phyloP scores from a whole-genome alignment of 1,140 invertebrate species.

The Neoseiulus cucumeris region DNA sequence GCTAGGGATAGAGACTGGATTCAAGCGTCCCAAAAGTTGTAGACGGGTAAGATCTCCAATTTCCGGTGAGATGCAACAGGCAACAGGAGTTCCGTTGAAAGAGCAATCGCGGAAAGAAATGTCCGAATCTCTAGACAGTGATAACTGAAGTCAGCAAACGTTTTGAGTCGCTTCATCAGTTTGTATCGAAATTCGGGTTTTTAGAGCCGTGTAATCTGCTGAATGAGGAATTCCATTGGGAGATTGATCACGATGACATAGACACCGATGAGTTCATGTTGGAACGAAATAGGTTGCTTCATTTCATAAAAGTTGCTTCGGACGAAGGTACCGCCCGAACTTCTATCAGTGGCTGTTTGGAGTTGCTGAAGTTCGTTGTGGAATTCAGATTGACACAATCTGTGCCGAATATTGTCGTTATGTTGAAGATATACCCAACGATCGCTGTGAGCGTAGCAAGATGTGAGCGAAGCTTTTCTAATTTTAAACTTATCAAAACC shows the following conservation, averaged over 20 bases:
- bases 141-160: too few species aligned
- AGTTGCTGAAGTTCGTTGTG: background rate
- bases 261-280: background rate
- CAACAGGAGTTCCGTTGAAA: background rate
- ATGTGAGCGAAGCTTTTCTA: too few species aligned
- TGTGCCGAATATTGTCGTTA: slow-evolving; percentile 7
- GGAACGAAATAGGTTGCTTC: background rate
- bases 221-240: background rate
- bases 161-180: too few species aligned
- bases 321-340: background rate
- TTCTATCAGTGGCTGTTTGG: background rate
- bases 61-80: background rate
- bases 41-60: background rate
- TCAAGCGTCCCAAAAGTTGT: background rate
- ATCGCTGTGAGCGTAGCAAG: too few species aligned
- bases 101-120: background rate
- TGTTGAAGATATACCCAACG: background rate
- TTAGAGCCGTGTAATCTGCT: background rate
- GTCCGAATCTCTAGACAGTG: background rate
- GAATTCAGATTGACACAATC: background rate
- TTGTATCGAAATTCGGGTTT: too few species aligned
- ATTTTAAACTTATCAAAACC: too few species aligned
- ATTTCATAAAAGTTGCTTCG: background rate
- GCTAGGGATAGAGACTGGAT: background rate
- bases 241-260: too few species aligned